Percentiles rank a stretch among this genome's conserved stretches.
phyloP scores from a whole-genome alignment of 2,797 vertebrate species.

The Gadopsis marmoratus region DNA sequence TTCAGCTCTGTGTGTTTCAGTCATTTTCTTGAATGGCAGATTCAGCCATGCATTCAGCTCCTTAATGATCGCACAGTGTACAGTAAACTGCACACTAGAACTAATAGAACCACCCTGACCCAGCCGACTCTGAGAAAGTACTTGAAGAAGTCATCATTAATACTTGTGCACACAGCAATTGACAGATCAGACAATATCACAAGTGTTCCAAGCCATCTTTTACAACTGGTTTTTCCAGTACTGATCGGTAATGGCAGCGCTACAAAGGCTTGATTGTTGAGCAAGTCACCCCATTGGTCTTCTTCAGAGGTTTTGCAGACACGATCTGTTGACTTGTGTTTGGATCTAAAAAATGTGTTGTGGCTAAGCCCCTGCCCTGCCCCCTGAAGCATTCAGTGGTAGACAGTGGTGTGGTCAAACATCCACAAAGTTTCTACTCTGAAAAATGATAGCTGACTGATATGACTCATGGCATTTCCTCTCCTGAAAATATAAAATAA shows the following conservation, averaged over 20 bases:
- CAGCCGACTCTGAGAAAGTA: slow-evolving; percentile 32
- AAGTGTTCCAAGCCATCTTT: slow-evolving; percentile 47
- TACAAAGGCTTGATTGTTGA: slow-evolving; percentile 70
- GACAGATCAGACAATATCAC: slow-evolving; percentile 51
- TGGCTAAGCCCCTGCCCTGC: slow-evolving; percentile 19
- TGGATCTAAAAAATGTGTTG: slow-evolving; percentile 48
- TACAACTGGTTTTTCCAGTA: slow-evolving; percentile 67
- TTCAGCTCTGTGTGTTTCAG: slow-evolving; percentile 12
- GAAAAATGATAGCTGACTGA: slow-evolving; percentile 41
- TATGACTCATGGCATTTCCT: slow-evolving; percentile 64
- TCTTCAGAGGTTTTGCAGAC: slow-evolving; percentile 18
- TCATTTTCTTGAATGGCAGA: slow-evolving; percentile 7
- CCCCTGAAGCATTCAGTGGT: not conserved
- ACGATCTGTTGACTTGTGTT: slow-evolving; percentile 62
- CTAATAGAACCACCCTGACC: slow-evolving; percentile 4
- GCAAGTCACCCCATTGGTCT: slow-evolving; percentile 55
- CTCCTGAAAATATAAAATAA: slow-evolving; percentile 36
- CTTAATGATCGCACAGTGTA: slow-evolving; percentile 30
- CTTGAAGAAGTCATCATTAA: slow-evolving; percentile 25
- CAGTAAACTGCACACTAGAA: slow-evolving; percentile 12
- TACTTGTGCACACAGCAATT: slow-evolving; percentile 46
- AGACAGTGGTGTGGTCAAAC: slow-evolving; percentile 19
- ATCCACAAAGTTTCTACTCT: slow-evolving; percentile 24
- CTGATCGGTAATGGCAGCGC: slow-evolving; percentile 36
- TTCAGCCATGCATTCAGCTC: slow-evolving; percentile 7